These are phyloP conservation scores for Cheilosia pagana DNA, from an alignment of 2,888 invertebrate genomes.

Conservation along the genomic window DNA sequence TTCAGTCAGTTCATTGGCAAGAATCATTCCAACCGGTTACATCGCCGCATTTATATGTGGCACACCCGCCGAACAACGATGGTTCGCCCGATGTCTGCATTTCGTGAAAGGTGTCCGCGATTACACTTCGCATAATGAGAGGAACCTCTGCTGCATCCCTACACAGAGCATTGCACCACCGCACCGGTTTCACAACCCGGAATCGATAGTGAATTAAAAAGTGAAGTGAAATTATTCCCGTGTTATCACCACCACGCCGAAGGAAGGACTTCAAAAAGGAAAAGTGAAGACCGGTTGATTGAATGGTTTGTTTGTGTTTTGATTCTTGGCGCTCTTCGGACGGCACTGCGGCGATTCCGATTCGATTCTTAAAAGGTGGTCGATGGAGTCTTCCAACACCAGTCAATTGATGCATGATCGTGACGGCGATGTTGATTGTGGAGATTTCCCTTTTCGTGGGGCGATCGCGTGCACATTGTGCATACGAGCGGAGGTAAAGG, in stretches of 20 bases:
- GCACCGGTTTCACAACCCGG: slow-evolving; percentile 65
- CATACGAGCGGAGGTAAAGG: slow-evolving; percentile 14
- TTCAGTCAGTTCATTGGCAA: slow-evolving; percentile 8
- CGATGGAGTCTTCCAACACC: slow-evolving; percentile 37
- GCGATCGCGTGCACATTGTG: slow-evolving; percentile 46
- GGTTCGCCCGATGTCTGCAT: no score
- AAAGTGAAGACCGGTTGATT: slow-evolving; percentile 72
- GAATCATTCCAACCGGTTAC: slow-evolving; percentile 57
- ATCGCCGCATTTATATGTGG: slow-evolving; percentile 1
- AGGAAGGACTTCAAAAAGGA: slow-evolving; percentile 73
- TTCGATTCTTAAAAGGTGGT: slow-evolving; percentile 11
- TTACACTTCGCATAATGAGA: neutral
- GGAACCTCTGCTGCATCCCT: neutral
- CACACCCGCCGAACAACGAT: no score
- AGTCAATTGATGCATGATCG: slow-evolving; percentile 70
- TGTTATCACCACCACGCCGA: slow-evolving; percentile 11
- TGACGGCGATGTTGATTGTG: slow-evolving; percentile 67
- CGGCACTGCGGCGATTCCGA: slow-evolving; percentile 3
- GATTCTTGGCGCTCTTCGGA: slow-evolving; percentile 27
- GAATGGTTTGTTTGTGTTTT: slow-evolving; percentile 63
- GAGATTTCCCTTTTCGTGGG: slow-evolving; percentile 71
- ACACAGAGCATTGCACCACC: slow-evolving; percentile 1
- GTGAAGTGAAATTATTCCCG: slow-evolving; percentile 62
- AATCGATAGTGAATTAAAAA: slow-evolving; percentile 74
- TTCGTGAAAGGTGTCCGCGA: no score